Base-by-base conservation (phyloP, 2,113 vertebrate genomes). In the Regulus satrapa region DNA sequence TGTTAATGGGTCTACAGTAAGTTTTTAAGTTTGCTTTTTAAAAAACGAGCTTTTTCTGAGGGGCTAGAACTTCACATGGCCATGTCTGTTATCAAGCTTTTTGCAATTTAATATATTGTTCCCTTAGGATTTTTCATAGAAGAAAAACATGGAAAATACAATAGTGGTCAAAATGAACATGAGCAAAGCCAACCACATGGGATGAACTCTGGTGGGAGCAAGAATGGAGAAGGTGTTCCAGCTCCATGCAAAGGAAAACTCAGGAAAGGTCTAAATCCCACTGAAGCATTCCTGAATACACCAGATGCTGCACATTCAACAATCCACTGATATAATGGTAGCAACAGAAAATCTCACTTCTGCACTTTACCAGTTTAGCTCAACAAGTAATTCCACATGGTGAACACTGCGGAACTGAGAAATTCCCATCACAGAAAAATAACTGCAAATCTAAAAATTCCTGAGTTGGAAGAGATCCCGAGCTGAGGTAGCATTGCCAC, bases 181-280 rank as follows among this genome's bases (percentile, higher is more conserved):
- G 29, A 5, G 6, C 1, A 1, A 79, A 85, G 29, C 2, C 2
- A 85, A 62, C 5, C 23, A 16, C 26, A 9, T 0, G 1, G 29
- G 29, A 76, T 25, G 12, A 54, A 62, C 21, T 6, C 38, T 23
- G 21, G 38, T 6, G 13, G 40, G 40, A 88, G 36, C 19, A 63
- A 32, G n/a, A 66, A 67, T 0, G 3, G 1, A 48, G 43, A 29
- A 66, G 26, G 8, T 43, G 32, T 16, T 38, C 24, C 45, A 62
- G 46, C 18, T 87, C 61, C 25, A 51, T 3, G 12, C 20, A 63
- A 49, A 91, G 51, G 13, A 56, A 74, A 63, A 75, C 4, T 16
- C 59, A 74, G 38, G 69, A 71, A 71, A 75, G 10, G 14, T 21
- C 21, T 89, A 31, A 52, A 74, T 26, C 55, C 34, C 31, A 8